These are phyloP conservation scores for Ooceraea biroi DNA, from an alignment of 1,140 invertebrate species.

Conservation along the genomic window DNA sequence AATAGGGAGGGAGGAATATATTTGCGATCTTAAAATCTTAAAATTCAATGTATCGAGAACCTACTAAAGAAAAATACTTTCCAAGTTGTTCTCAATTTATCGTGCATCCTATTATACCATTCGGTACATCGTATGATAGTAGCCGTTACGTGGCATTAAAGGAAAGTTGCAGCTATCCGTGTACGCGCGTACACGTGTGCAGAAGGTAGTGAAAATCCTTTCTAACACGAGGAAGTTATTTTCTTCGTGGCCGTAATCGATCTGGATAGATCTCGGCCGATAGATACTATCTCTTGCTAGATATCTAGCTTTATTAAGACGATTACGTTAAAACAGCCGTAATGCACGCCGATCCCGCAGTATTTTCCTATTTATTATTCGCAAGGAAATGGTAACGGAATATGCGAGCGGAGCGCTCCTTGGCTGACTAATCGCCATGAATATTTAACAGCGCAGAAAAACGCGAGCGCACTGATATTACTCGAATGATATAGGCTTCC, in stretches of 20 bases:
- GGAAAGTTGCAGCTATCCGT: conserved; percentile 31
- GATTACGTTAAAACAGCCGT: background rate
- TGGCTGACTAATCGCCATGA: conserved; percentile 21
- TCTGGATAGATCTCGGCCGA: background rate
- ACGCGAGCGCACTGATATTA: background rate
- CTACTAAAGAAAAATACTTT: conserved; percentile 2
- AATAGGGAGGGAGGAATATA: too few relatives aligned
- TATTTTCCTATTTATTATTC: background rate
- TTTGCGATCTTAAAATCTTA: too few relatives aligned
- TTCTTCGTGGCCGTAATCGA: conserved; percentile 28
- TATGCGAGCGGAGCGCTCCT: background rate
- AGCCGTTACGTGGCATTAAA: conserved; percentile 38
- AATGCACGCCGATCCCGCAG: background rate
- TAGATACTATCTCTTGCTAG: conserved; percentile 30
- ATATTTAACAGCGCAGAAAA: conserved; percentile 32
- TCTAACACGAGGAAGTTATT: conserved; percentile 58
- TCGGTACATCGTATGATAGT: conserved; percentile 23
- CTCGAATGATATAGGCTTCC: conserved; percentile 23
- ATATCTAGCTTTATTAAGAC: conserved; percentile 1
- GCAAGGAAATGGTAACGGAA: background rate
- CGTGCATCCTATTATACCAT: conserved; percentile 11
- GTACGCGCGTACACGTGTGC: conserved; percentile 36
- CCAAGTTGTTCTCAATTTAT: background rate
- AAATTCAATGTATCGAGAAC: too few relatives aligned
- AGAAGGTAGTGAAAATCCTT: conserved; percentile 46